phyloP scores from a whole-genome alignment of 2,888 invertebrate genomes.

The Gastracanthus pulcherrimus region DNA sequence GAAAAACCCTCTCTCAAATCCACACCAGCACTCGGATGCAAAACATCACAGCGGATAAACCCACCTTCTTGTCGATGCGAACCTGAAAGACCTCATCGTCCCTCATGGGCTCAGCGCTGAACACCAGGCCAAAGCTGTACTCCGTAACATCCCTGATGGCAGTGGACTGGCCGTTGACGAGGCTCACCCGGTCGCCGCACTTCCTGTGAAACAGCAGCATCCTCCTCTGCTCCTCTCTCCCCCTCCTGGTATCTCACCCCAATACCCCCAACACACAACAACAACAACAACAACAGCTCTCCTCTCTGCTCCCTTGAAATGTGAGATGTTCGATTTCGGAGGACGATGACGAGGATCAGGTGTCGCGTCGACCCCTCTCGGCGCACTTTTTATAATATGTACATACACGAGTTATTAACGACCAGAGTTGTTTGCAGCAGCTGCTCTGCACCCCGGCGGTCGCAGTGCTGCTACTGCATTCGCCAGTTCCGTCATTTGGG shows the following conservation, averaged over 20 bases:
- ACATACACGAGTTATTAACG: no score
- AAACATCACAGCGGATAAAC: conserved; percentile 50
- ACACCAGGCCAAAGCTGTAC: conserved; percentile 92
- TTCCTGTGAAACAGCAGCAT: conserved; percentile 83
- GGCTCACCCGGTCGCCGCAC: conserved; percentile 91
- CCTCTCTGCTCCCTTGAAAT: no score
- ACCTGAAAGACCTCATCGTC: conserved; percentile 93
- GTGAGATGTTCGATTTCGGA: no score
- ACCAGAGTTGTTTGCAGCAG: no score
- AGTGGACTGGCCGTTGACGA: conserved; percentile 90
- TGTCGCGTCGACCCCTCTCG: not conserved
- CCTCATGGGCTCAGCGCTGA: conserved; percentile 87
- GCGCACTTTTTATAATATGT: no score
- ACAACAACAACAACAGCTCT: no score
- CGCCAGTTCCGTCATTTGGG: no score
- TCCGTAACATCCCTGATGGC: conserved; percentile 89
- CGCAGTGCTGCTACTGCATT: no score
- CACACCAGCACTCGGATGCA: not conserved
- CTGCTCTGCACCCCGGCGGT: no score
- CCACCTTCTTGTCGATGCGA: conserved; percentile 92
- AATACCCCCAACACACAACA: no score
- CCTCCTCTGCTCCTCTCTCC: not conserved
- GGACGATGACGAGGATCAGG: not conserved
- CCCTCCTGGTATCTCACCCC: no score
- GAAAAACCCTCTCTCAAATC: no score